These are phyloP conservation scores for Apodemia zela DNA, from an alignment of 2,888 invertebrate genomes.

Conservation along the genomic window DNA sequence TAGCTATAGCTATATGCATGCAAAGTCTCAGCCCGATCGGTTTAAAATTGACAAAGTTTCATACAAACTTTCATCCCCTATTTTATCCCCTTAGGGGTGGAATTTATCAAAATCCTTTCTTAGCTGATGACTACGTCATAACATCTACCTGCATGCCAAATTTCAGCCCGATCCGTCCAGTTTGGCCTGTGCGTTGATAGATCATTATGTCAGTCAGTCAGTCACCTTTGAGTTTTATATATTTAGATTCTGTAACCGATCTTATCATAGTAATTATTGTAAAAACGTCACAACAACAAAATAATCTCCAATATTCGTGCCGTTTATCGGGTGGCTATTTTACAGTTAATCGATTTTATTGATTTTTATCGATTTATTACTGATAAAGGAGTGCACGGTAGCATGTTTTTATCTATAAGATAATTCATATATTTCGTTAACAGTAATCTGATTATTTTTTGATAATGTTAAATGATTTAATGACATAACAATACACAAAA, in stretches of 20 bases:
- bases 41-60: no score
- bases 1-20: no score
- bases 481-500: neutral
- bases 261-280: slow-evolving; percentile 26
- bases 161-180: no score
- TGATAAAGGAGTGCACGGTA: slow-evolving; percentile 27
- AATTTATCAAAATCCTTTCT: no score
- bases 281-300: slow-evolving; percentile 32
- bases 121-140: no score
- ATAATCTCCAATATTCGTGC: slow-evolving; percentile 33
- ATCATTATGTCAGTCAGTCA: no score
- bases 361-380: slow-evolving; percentile 29
- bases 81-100: no score
- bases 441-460: slow-evolving; percentile 18
- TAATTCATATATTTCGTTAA: slow-evolving; percentile 19
- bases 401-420: slow-evolving; percentile 25
- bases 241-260: slow-evolving; percentile 1
- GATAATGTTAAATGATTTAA: slow-evolving; percentile 1
- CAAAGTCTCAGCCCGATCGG: no score
- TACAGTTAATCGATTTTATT: slow-evolving; percentile 21
- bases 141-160: no score
- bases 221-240: no score
- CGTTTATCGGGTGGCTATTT: slow-evolving; percentile 13
- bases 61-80: no score
- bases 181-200: no score